These are phyloP conservation scores for Tychaedon coryphoeus DNA, from an alignment of 2,113 vertebrate genomes.

Conservation along the genomic window DNA sequence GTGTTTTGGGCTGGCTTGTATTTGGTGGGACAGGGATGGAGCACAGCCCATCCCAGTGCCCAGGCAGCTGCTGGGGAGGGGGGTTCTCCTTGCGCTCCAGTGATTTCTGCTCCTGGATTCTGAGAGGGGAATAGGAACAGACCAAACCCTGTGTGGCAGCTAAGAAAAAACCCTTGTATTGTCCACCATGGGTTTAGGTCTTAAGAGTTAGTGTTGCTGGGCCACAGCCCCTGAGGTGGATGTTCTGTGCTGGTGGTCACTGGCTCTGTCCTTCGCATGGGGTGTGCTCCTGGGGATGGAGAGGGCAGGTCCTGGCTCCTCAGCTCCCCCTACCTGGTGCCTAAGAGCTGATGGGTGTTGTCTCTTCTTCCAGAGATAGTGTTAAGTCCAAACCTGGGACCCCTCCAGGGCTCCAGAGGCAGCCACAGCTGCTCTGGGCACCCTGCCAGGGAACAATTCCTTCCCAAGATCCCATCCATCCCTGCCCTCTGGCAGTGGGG, in stretches of 20 bases:
- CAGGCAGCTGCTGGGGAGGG: background rate
- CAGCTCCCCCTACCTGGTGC: background rate
- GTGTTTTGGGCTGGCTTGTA: background rate
- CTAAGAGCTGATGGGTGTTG: background rate
- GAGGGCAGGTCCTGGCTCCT: background rate
- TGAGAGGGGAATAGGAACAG: background rate
- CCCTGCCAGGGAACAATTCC: background rate
- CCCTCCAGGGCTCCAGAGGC: background rate
- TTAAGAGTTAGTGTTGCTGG: background rate
- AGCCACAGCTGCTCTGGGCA: background rate
- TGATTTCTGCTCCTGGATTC: background rate
- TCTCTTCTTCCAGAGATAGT: background rate
- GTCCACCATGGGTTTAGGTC: background rate
- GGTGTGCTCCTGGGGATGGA: background rate
- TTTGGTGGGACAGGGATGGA: background rate
- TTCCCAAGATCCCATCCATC: accelerated
- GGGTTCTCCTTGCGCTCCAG: accelerated
- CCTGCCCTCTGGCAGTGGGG: background rate
- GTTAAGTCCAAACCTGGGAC: background rate
- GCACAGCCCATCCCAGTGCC: background rate
- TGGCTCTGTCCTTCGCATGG: background rate
- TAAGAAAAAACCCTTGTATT: background rate
- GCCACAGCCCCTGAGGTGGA: background rate
- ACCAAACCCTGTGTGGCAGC: background rate
- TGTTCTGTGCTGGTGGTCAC: background rate